Evolutionary conservation across 1,140 invertebrate genomes (phyloP).

Genomic region (Macrobrachium rosenbergii): DNA sequence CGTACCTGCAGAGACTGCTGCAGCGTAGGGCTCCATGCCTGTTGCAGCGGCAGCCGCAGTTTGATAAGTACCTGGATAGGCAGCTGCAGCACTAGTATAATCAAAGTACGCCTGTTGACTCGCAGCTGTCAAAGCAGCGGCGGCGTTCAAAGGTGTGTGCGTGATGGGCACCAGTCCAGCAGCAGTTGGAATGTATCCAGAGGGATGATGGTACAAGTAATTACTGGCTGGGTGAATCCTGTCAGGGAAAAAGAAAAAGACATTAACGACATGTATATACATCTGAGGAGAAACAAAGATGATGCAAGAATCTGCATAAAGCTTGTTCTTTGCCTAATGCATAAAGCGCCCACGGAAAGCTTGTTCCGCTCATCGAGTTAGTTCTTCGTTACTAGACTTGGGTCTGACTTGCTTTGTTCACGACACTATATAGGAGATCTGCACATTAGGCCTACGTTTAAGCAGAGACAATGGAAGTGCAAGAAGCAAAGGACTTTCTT

Average conservation of each 20-base stretch:
- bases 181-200: conserved; percentile 38
- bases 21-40: conserved; percentile 42
- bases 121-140: conserved; percentile 36
- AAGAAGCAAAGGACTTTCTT: no score
- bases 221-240: conserved; percentile 35
- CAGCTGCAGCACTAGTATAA: conserved; percentile 35
- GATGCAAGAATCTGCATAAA: background rate
- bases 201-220: conserved; percentile 41
- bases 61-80: conserved; percentile 30
- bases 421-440: no score
- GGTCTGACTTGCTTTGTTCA: no score
- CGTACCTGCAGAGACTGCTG: conserved; percentile 38
- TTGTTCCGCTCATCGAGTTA: no score
- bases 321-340: no score
- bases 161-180: conserved; percentile 41
- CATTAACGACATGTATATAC: background rate
- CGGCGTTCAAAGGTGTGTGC: conserved; percentile 28
- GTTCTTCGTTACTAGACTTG: no score
- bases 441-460: no score
- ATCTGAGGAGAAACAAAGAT: background rate
- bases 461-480: no score
- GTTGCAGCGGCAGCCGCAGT: conserved; percentile 33
- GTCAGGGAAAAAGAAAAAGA: background rate
- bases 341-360: no score
- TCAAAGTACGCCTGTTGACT: conserved; percentile 44